Percentiles rank a stretch among this genome's conserved stretches.
phyloP scores from a whole-genome alignment of 2,797 vertebrate species.

The Natrix natrix region DNA sequence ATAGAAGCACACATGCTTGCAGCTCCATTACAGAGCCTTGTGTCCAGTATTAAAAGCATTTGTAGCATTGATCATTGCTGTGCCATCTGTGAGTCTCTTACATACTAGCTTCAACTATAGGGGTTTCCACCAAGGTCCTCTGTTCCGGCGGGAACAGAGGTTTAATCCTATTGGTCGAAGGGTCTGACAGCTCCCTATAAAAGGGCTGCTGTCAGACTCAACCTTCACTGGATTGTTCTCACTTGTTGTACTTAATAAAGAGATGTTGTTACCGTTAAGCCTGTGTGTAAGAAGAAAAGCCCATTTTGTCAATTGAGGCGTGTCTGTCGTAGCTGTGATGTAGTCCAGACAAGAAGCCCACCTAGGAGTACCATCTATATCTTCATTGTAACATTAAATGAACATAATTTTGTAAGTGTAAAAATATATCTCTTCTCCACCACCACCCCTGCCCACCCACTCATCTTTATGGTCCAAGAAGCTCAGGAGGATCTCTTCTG shows the following conservation, averaged over 20 bases:
- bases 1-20: background rate
- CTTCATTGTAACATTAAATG: background rate
- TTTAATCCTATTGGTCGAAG: no score
- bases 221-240: no score
- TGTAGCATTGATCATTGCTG: background rate
- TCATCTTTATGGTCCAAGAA: background rate
- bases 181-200: no score
- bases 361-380: background rate
- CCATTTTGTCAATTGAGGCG: background rate
- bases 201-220: no score
- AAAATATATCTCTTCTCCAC: background rate
- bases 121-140: no score
- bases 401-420: background rate
- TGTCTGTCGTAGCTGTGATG: background rate
- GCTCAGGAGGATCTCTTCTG: background rate
- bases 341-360: background rate
- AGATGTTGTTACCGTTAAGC: no score
- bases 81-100: background rate
- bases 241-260: no score
- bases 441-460: accelerated
- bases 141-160: no score
- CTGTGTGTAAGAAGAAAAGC: background rate
- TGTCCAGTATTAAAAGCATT: background rate
- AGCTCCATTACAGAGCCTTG: background rate
- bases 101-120: no score